Conservation (phyloP, 2,113 vertebrate species). For the Theropithecus gelada region DNA sequence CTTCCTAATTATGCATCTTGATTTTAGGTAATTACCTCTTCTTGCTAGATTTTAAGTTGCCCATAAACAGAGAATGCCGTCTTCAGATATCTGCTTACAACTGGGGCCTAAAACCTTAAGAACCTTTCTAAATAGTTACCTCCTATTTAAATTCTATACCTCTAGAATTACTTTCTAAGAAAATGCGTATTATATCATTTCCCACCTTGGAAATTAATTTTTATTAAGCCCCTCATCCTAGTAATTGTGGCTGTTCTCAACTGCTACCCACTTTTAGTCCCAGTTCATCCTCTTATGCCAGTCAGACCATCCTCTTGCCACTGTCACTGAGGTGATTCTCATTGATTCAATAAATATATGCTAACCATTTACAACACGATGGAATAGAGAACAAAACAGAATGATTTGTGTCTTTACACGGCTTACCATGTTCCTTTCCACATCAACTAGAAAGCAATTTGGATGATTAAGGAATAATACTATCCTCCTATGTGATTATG, state of each 20-base stretch:
- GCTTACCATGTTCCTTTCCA: not conserved
- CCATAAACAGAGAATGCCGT: not conserved
- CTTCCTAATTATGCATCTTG: not conserved
- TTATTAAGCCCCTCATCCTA: not conserved
- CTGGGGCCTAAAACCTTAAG: not conserved
- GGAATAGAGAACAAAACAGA: not conserved
- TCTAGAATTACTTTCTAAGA: not conserved
- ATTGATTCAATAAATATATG: not conserved
- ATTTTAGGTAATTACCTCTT: constrained; percentile 13
- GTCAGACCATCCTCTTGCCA: not conserved
- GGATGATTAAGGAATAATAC: not conserved
- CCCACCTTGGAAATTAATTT: not conserved
- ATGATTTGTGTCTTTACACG: not conserved
- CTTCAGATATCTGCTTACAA: not conserved
- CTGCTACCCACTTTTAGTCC: not conserved
- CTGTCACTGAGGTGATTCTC: not conserved
- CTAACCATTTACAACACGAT: not conserved
- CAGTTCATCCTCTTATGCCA: not conserved
- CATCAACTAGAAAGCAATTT: not conserved
- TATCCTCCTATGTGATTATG: not conserved
- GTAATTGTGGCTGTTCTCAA: not conserved
- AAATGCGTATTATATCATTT: not conserved
- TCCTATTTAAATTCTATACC: not conserved
- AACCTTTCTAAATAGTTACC: not conserved
- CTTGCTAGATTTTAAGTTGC: not conserved